Conservation (phyloP, 2,113 vertebrate species). For the Rhabdornis inornatus region DNA sequence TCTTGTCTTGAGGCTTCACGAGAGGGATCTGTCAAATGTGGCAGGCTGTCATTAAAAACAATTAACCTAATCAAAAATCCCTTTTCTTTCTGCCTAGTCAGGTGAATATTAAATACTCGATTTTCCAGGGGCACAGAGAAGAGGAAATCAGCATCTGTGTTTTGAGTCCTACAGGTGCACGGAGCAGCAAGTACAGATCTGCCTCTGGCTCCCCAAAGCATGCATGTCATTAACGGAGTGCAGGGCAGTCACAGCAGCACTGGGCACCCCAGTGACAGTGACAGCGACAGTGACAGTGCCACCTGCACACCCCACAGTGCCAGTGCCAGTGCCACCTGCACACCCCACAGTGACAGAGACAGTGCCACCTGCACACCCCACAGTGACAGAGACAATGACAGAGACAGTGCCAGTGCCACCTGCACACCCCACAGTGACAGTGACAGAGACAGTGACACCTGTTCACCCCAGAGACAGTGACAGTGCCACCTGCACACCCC, state of each 20-base stretch:
- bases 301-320: too few species aligned
- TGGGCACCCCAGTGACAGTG: background rate
- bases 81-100: conserved; percentile 47
- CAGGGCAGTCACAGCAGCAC: background rate
- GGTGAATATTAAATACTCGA: conserved; percentile 23
- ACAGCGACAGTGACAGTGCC: background rate
- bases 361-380: background rate
- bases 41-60: conserved; percentile 49
- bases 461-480: too few species aligned
- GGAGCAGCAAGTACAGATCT: conserved; percentile 19
- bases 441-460: too few species aligned
- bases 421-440: too few species aligned
- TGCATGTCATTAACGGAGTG: background rate
- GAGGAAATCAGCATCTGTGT: conserved; percentile 30
- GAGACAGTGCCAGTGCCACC: background rate
- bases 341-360: background rate
- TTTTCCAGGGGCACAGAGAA: background rate
- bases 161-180: background rate
- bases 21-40: conserved; percentile 20
- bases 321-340: background rate
- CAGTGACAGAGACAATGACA: background rate
- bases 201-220: background rate
- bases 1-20: background rate
- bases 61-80: conserved; percentile 33
- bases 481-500: too few species aligned